phyloP scores from a whole-genome alignment of 2,888 invertebrate species.

The Zonitis immaculata region DNA sequence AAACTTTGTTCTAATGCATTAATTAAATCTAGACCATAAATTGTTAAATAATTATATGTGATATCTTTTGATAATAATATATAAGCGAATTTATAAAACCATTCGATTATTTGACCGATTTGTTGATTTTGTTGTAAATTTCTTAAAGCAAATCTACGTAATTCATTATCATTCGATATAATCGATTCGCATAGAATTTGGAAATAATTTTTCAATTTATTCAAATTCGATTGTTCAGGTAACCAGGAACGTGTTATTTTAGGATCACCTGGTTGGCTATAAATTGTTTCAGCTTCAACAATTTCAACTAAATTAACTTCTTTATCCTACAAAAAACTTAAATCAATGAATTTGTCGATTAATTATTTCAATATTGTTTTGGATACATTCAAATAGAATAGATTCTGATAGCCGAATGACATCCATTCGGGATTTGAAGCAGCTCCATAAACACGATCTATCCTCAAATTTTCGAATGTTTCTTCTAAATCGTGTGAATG shows the following conservation, averaged over 20 bases:
- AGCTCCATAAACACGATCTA: slow-evolving; percentile 44
- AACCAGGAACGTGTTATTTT: slow-evolving; percentile 39
- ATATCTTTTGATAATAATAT: slow-evolving; percentile 56
- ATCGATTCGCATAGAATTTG: slow-evolving; percentile 48
- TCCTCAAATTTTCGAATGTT: slow-evolving; percentile 39
- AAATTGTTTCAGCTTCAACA: slow-evolving; percentile 34
- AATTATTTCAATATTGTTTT: slow-evolving; percentile 13
- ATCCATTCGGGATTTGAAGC: slow-evolving; percentile 40
- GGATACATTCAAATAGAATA: slow-evolving; percentile 42
- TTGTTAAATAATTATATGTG: slow-evolving; percentile 43
- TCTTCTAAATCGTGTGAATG: slow-evolving; percentile 41
- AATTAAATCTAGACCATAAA: slow-evolving; percentile 53
- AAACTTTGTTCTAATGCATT: slow-evolving; percentile 57
- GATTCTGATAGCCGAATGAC: slow-evolving; percentile 37
- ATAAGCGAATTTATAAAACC: slow-evolving; percentile 58
- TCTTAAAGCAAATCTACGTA: slow-evolving; percentile 53
- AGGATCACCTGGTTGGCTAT: slow-evolving; percentile 37
- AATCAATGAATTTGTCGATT: not conserved
- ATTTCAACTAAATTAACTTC: slow-evolving; percentile 37
- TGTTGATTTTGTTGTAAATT: slow-evolving; percentile 56
- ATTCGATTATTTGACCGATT: slow-evolving; percentile 58
- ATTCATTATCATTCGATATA: slow-evolving; percentile 52
- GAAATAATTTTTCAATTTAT: slow-evolving; percentile 40
- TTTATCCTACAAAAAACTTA: slow-evolving; percentile 35
- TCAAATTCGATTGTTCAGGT: slow-evolving; percentile 34